Evolutionary conservation across 2,888 invertebrate species (phyloP).

Genomic region (Agonopterix arenella): DNA sequence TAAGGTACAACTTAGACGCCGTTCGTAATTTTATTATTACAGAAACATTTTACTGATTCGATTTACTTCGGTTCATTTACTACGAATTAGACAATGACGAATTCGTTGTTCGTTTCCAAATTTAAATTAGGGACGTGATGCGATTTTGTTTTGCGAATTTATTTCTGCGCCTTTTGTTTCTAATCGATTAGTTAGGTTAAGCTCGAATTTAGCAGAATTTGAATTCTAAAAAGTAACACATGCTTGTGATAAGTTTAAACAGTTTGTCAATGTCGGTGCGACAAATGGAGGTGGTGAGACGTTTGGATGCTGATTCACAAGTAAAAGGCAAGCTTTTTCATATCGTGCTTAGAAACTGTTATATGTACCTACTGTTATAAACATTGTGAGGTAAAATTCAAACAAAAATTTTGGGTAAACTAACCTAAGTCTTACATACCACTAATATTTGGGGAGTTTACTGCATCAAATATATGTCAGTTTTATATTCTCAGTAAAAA

Average conservation of each 20-base stretch:
- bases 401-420: no score
- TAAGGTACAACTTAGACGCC: slow-evolving; percentile 18
- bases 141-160: slow-evolving; percentile 15
- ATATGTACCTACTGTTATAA: no score
- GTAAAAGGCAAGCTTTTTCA: no score
- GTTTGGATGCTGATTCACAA: not conserved
- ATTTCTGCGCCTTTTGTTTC: not conserved
- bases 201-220: no score
- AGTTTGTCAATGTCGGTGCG: slow-evolving; percentile 5
- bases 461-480: no score
- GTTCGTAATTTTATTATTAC: slow-evolving; percentile 21
- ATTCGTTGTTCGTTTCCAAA: slow-evolving; percentile 23
- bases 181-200: no score
- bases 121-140: slow-evolving; percentile 27
- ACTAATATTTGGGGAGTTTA: no score
- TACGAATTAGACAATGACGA: slow-evolving; percentile 33
- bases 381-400: no score
- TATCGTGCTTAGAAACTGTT: no score
- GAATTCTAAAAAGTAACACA: not conserved
- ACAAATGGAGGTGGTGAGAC: not conserved
- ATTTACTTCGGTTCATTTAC: slow-evolving; percentile 22
- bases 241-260: not conserved
- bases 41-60: slow-evolving; percentile 27
- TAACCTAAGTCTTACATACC: no score
- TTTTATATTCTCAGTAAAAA: no score